Evolutionary conservation across 1,140 invertebrate species (phyloP).

Genomic region (Andricus grossulariae): DNA sequence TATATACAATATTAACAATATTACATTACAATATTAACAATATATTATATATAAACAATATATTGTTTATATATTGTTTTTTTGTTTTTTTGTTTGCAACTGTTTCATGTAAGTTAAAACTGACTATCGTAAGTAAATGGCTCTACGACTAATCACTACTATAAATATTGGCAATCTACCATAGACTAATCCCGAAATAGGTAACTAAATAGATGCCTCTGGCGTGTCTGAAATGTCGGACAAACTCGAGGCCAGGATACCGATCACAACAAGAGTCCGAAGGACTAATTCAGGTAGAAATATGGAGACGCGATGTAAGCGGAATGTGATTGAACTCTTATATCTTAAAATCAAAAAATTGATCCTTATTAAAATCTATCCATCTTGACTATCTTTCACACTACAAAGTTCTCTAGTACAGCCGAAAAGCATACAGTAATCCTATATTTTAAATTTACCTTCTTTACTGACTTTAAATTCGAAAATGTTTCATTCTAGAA

Average conservation of each 20-base stretch:
- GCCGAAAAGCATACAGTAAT: slow-evolving; percentile 28
- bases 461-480: slow-evolving; percentile 10
- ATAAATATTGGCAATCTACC: slow-evolving; percentile 31
- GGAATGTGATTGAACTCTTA: slow-evolving; percentile 21
- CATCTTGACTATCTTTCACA: slow-evolving; percentile 12
- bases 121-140: slow-evolving; percentile 26
- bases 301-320: slow-evolving; percentile 27
- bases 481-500: slow-evolving; percentile 9
- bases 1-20: slow-evolving; percentile 31
- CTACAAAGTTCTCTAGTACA: slow-evolving; percentile 3
- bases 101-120: slow-evolving; percentile 30
- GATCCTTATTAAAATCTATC: slow-evolving; percentile 14
- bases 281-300: slow-evolving; percentile 29
- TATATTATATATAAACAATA: slow-evolving; percentile 32
- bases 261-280: slow-evolving; percentile 23
- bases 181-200: slow-evolving; percentile 30
- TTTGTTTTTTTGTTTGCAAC: slow-evolving; percentile 3
- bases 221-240: slow-evolving; percentile 20
- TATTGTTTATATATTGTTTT: slow-evolving; percentile 27
- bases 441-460: slow-evolving; percentile 5
- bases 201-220: slow-evolving; percentile 26
- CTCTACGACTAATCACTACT: slow-evolving; percentile 22
- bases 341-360: slow-evolving; percentile 19
- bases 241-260: slow-evolving; percentile 21
- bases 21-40: slow-evolving; percentile 32